Evolutionary conservation across 2,888 invertebrate genomes (phyloP), one percentile per base, ranked within the genome.

Genomic region (Archips crataeganus): DNA sequence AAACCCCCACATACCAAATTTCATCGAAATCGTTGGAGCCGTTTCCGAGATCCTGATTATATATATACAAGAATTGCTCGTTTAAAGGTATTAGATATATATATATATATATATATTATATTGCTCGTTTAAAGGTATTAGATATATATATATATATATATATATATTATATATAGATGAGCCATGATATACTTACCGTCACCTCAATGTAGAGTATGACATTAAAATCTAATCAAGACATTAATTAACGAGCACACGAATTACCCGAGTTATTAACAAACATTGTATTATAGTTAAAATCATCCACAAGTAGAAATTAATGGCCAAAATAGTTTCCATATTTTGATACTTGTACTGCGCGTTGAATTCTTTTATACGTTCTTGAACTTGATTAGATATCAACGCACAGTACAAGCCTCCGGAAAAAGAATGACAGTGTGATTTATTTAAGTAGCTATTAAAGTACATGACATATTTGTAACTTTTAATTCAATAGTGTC

Each of bases 341-440:
- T 11, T 71, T 60, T 4, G n/a, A 51, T 65, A 51, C 65, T 71
- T 51, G 42, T 54, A 75, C 75, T 77, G 78, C 78, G 82, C 82
- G 83, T 86, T 83, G 79, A 84, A 80, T 75, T 85, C 81, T 85
- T 84, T 84, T 81, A 70, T 77, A 79, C 75, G 77, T 68, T 72
- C 42, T 45, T 57, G 62, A 57, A 70, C 51, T 54, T 47, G 45
- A 62, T 65, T 62, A 61, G 42, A 61, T 47, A 61, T 57, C 51
- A 66, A 66, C 57, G 54, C 47, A 57, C 11, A 51, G 57, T 72
- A 34, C 39, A 67, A 62, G 9, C 61, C 42, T 36, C 45, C 45
- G 71, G 11, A 61, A 51, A 42, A 68, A 23, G 23, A 45, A 47
- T 23, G 10, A 11, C 34, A 51, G 13, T 9, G 10, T 36, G 15